Conservation (phyloP, 2,797 vertebrate genomes). For the Podarcis lilfordi region DNA sequence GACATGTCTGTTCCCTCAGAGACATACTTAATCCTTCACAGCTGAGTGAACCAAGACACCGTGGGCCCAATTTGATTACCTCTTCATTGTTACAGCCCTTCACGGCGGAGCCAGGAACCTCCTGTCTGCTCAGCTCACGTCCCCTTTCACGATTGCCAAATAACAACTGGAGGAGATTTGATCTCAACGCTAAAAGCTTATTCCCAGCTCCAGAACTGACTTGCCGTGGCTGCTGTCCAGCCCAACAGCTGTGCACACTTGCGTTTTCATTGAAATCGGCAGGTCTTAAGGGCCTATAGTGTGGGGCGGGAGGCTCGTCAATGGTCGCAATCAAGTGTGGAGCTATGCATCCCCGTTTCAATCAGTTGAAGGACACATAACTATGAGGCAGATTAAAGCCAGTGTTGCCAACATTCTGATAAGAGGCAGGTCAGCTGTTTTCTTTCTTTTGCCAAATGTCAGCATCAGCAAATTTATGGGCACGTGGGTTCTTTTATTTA, state of each 20-base stretch:
- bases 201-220: background rate
- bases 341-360: background rate
- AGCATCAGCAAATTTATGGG: background rate
- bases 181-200: slow-evolving; percentile 19
- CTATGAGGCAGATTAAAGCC: no score
- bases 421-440: background rate
- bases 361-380: background rate
- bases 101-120: slow-evolving; percentile 29
- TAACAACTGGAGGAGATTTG: slow-evolving; percentile 32
- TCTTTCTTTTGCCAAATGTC: background rate
- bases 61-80: slow-evolving; percentile 25
- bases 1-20: slow-evolving; percentile 27
- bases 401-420: background rate
- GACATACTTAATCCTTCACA: slow-evolving; percentile 51
- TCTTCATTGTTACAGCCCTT: slow-evolving; percentile 1
- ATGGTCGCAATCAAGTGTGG: background rate
- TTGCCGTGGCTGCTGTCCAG: background rate
- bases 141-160: slow-evolving; percentile 25
- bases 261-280: background rate
- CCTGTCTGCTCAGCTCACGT: slow-evolving; percentile 18
- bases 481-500: background rate
- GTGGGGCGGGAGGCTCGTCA: background rate
- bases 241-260: background rate
- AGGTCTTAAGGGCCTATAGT: background rate
- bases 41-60: slow-evolving; percentile 33